Evolutionary conservation across 2,113 vertebrate species (phyloP), one percentile per base, ranked within the genome.

Genomic region (Paramisgurnus dabryanus): DNA sequence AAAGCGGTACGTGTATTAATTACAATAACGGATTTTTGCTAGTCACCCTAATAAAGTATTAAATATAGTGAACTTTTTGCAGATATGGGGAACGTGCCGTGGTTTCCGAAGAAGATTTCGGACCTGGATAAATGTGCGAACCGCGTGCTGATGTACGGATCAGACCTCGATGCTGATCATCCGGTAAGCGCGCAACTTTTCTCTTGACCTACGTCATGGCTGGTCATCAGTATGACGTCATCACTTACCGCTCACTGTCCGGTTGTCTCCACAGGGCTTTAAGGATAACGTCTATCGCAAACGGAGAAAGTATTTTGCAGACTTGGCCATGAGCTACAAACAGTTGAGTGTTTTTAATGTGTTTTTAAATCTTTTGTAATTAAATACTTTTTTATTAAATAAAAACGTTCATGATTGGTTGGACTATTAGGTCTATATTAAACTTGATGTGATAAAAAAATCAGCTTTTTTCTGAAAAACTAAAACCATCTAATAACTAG

Each of bases 251-350:
- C 55, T 78, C 12, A 65, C 13, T 60, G 0, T 73, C 22, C 53
- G 0, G 67, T 75, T 81, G 74, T 72, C 78, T 67, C 27, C 10
- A 80, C 71, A 99, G 98, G 98, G 97, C 83, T 99, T 99, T 92
- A 99, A 98, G 89, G 97, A 99, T 89, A 98, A 98, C 1, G 96
- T 97, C 70, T 99, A 99, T 83, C 94, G 98, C 45, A 96, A 95
- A 90, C 95, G 98, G 78, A 89, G 98, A 58, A 98, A 98, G 90
- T 96, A 99, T 87, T 99, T 99, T 93, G 96, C 97, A 83, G 97
- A 99, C 85, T 86, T 99, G 86, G 97, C 97, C 67, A 95, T 97
- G 94, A 92, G 91, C 85, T 97, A 95, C 86, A 98, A 93, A 91
- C 92, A 98, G 98, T 99, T 22, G 94, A 90, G 97, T 91, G 45